Conservation (phyloP, 2,797 vertebrate genomes). For the Melanotaenia parkinsoni region DNA sequence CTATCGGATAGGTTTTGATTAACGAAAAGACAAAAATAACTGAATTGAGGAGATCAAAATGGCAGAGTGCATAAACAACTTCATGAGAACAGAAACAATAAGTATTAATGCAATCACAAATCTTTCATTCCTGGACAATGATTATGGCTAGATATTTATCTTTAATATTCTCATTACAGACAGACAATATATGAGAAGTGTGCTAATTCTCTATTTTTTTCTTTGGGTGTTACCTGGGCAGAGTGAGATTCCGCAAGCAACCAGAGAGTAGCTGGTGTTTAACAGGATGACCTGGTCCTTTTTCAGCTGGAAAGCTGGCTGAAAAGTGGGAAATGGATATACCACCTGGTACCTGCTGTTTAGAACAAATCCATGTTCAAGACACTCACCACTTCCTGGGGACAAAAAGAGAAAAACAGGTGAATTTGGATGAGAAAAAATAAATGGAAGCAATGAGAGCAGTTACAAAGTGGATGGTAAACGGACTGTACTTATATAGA, state of each 20-base stretch:
- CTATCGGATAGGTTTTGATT: too few species aligned
- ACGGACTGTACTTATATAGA: too few species aligned
- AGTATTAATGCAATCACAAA: too few species aligned
- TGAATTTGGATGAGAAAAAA: background rate
- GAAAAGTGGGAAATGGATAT: constrained; percentile 95
- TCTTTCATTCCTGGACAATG: too few species aligned
- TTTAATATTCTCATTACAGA: background rate
- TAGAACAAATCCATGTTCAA: constrained; percentile 91
- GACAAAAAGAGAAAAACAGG: constrained; percentile 1
- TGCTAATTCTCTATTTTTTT: background rate
- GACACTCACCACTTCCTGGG: constrained; percentile 85
- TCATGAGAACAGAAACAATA: too few species aligned
- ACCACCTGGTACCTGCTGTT: constrained; percentile 96
- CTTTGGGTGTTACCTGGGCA: constrained; percentile 76
- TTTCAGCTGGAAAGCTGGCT: constrained; percentile 95
- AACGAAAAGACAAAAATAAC: background rate
- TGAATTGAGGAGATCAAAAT: too few species aligned
- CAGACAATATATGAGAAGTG: background rate
- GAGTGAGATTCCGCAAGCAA: constrained; percentile 91
- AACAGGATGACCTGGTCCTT: constrained; percentile 94
- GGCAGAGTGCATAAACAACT: too few species aligned
- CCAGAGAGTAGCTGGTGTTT: constrained; percentile 95
- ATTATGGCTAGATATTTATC: background rate
- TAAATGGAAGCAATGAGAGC: background rate
- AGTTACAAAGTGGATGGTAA: background rate